Conservation (phyloP, 2,797 vertebrate genomes). For the Acanthiza pusilla region DNA sequence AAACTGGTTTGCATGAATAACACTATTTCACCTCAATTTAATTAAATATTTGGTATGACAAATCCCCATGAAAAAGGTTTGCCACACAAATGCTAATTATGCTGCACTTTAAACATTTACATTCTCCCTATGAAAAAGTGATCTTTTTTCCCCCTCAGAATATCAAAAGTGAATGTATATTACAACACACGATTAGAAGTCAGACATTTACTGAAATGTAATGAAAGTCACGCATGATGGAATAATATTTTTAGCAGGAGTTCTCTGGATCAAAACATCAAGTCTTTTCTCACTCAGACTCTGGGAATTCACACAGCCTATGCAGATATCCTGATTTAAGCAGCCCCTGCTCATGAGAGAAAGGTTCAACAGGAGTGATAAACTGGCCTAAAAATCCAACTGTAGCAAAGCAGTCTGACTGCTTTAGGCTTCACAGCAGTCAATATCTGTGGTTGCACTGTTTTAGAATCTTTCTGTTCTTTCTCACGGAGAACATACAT, state of each 20-base stretch:
- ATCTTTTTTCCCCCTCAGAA: neutral
- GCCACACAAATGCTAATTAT: neutral
- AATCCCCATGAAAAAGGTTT: neutral
- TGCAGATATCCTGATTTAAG: neutral
- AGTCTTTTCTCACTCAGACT: neutral
- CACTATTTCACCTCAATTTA: neutral
- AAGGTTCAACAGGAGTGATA: neutral
- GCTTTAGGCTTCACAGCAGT: neutral
- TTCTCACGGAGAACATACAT: too few species aligned
- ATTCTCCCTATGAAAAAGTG: neutral
- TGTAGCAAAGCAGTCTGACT: neutral
- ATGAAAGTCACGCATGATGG: neutral
- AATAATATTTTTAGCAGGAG: neutral
- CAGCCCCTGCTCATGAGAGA: neutral
- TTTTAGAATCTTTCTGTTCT: too few species aligned
- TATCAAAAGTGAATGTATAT: neutral
- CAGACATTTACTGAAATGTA: neutral
- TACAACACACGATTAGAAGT: neutral
- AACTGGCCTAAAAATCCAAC: neutral
- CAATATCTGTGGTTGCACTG: too few species aligned
- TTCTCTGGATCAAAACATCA: neutral
- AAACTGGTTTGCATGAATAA: neutral
- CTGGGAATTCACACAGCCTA: neutral
- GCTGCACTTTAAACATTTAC: neutral
- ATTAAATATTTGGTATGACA: constrained; percentile 34